These are phyloP conservation scores for Passer domesticus DNA, from an alignment of 2,113 vertebrate genomes.

Conservation along the genomic window DNA sequence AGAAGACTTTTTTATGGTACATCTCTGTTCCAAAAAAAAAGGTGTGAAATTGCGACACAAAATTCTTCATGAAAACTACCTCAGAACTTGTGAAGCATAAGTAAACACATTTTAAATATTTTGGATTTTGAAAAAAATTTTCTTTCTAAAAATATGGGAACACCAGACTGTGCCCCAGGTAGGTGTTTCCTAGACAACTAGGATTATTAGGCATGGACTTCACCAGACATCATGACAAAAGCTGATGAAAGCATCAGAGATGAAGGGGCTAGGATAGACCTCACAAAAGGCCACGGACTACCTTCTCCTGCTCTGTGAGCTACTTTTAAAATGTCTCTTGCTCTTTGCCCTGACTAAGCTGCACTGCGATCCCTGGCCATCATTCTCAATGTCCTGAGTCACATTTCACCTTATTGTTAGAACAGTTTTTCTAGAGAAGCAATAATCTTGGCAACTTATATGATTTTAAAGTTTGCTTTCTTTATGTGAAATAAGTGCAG, in stretches of 20 bases:
- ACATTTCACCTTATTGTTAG: background rate
- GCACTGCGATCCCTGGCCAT: accelerated
- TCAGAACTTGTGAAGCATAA: background rate
- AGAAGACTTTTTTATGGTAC: background rate
- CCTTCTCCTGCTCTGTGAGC: background rate
- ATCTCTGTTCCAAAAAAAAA: background rate
- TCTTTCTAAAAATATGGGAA: background rate
- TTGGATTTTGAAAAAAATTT: background rate
- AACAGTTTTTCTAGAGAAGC: background rate
- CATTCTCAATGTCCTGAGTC: background rate
- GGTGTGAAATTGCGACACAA: background rate
- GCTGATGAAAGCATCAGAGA: background rate
- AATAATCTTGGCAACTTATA: background rate
- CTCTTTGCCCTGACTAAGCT: background rate
- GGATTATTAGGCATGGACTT: background rate
- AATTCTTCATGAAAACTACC: background rate
- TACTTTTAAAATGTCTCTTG: background rate
- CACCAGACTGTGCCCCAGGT: background rate
- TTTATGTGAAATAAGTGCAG: background rate
- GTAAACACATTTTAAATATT: background rate
- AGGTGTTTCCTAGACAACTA: background rate
- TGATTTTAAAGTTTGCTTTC: background rate
- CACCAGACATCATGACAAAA: background rate
- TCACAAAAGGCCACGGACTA: background rate
- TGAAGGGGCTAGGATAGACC: background rate